phyloP scores from a whole-genome alignment of 2,113 vertebrate species.

The Pholis gunnellus region DNA sequence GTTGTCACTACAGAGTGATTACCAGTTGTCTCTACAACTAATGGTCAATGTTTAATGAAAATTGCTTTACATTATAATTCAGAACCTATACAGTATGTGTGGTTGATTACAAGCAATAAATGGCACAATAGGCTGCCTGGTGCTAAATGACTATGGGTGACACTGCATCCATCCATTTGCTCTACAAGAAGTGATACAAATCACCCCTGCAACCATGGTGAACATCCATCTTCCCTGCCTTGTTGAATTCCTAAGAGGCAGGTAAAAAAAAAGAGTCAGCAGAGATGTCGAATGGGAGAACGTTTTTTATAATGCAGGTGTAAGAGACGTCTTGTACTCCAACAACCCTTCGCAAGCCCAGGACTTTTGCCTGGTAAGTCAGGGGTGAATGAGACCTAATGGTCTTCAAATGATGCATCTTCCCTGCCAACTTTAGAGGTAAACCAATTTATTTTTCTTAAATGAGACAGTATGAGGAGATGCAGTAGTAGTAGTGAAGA shows the following conservation, averaged over 20 bases:
- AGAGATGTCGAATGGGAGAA: slow-evolving; percentile 2
- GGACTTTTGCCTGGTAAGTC: slow-evolving; percentile 32
- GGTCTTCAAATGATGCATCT: slow-evolving; percentile 53
- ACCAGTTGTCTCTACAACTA: slow-evolving; percentile 28
- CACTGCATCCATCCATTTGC: slow-evolving; percentile 52
- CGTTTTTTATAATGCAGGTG: slow-evolving; percentile 38
- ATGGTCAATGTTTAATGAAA: slow-evolving; percentile 29
- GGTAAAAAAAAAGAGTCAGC: slow-evolving; percentile 17
- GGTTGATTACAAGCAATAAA: slow-evolving; percentile 56
- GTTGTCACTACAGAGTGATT: slow-evolving; percentile 13
- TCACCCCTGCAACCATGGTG: slow-evolving; percentile 45
- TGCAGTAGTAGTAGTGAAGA: slow-evolving; percentile 1
- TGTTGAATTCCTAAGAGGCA: slow-evolving; percentile 45
- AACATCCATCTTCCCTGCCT: slow-evolving; percentile 65
- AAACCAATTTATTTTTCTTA: not conserved
- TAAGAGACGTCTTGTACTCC: slow-evolving; percentile 30
- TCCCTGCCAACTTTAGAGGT: not conserved
- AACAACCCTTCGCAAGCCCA: slow-evolving; percentile 1
- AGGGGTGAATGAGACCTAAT: slow-evolving; percentile 29
- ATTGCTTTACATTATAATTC: slow-evolving; percentile 41
- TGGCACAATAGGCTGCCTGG: slow-evolving; percentile 49
- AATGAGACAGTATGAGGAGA: not conserved
- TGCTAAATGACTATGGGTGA: slow-evolving; percentile 39
- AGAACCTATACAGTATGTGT: slow-evolving; percentile 26
- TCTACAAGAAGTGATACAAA: slow-evolving; percentile 40